Evolutionary conservation across 1,140 invertebrate genomes (phyloP).

Genomic region (Oedothorax gibbosus): DNA sequence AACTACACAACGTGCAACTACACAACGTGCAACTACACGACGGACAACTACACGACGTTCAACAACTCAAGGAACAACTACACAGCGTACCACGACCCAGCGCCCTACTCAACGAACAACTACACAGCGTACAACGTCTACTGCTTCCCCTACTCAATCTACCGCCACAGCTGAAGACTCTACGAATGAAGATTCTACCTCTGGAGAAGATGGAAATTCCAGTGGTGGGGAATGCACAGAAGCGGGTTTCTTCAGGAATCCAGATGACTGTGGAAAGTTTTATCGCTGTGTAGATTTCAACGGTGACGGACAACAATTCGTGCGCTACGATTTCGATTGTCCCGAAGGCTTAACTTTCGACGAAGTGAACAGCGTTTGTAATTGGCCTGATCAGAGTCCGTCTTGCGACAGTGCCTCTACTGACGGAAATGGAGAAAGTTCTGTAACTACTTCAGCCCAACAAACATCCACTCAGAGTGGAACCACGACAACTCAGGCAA

Average conservation of each 20-base stretch:
- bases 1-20: no score
- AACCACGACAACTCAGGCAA: background rate
- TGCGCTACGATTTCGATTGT: conserved; percentile 72
- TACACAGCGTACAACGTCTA: background rate
- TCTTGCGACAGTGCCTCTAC: conserved; percentile 63
- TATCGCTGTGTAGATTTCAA: conserved; percentile 54
- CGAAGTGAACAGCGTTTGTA: conserved; percentile 64
- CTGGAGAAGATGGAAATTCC: background rate
- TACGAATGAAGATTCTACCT: background rate
- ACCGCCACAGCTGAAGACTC: background rate
- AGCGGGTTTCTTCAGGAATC: conserved; percentile 60
- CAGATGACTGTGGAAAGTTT: conserved; percentile 59
- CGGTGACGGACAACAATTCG: conserved; percentile 42
- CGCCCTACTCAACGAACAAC: conserved; percentile 9
- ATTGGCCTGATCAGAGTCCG: conserved; percentile 63
- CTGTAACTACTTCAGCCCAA: background rate
- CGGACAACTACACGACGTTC: background rate
- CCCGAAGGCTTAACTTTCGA: conserved; percentile 67
- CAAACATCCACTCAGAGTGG: background rate
- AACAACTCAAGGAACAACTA: conserved; percentile 14
- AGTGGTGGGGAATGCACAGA: conserved; percentile 31
- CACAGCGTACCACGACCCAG: background rate
- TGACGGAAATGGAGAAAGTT: background rate
- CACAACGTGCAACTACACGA: background rate
- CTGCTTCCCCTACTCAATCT: background rate